Evolutionary conservation across 2,888 invertebrate species (phyloP).

Genomic region (Microctonus aethiopoides): DNA sequence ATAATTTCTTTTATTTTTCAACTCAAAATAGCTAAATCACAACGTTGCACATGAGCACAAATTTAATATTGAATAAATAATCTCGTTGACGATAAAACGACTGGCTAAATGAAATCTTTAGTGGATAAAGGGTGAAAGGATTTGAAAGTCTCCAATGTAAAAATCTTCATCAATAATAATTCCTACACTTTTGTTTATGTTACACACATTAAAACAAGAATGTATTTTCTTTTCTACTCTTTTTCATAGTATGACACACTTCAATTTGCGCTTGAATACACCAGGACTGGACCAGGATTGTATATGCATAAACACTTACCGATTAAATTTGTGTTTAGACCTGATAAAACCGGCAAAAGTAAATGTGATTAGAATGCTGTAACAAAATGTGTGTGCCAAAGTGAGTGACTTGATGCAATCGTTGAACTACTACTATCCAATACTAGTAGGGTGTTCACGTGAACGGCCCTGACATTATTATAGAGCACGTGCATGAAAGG

Average conservation of each 20-base stretch:
- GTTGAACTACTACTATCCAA: constrained; percentile 26
- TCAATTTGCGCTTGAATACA: background rate
- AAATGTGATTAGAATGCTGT: constrained; percentile 16
- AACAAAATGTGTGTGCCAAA: constrained; percentile 13
- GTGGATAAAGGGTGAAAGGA: constrained; percentile 38
- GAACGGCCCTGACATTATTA: constrained; percentile 48
- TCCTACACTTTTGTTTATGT: background rate
- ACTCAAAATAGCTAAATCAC: too few species aligned
- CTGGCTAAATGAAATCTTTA: background rate
- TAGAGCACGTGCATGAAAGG: constrained; percentile 36
- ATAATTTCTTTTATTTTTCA: too few species aligned
- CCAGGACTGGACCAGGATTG: background rate
- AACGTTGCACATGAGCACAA: too few species aligned
- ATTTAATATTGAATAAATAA: background rate
- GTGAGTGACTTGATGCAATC: background rate
- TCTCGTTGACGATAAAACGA: background rate
- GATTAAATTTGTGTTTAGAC: background rate
- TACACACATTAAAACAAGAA: too few species aligned
- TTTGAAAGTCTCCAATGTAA: constrained; percentile 37
- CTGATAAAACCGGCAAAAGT: constrained; percentile 26
- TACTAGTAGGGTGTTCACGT: constrained; percentile 57
- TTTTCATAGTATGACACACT: background rate
- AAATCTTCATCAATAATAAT: constrained; percentile 28
- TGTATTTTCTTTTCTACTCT: background rate
- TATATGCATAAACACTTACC: background rate